phyloP scores from a whole-genome alignment of 2,888 invertebrate species.

The Aporophyla lueneburgensis region DNA sequence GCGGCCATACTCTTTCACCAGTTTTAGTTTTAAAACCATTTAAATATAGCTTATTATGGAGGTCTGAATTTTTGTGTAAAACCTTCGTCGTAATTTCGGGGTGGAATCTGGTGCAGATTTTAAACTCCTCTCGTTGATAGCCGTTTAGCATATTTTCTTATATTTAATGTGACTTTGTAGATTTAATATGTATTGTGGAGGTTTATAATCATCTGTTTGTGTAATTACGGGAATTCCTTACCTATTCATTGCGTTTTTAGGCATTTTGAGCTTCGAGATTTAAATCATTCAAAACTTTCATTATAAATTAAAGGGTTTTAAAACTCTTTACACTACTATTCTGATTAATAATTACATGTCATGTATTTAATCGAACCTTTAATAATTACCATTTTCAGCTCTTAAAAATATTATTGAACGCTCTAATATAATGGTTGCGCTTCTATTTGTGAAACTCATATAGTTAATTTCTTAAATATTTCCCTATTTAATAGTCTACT shows the following conservation, averaged over 20 bases:
- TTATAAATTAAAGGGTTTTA: background rate
- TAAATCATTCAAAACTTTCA: no score
- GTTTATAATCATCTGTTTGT: constrained; percentile 11
- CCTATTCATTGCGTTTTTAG: background rate
- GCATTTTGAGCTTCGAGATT: background rate
- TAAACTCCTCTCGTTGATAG: constrained; percentile 38
- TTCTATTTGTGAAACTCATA: background rate
- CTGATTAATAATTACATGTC: background rate
- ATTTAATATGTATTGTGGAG: constrained; percentile 50
- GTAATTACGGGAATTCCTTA: constrained; percentile 21
- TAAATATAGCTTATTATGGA: constrained; percentile 77
- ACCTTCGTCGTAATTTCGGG: constrained; percentile 69
- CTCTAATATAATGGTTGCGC: background rate
- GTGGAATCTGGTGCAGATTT: constrained; percentile 67
- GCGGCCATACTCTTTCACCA: constrained; percentile 50
- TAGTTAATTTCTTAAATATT: background rate
- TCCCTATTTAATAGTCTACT: background rate
- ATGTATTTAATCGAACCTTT: background rate
- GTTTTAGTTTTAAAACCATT: constrained; percentile 64
- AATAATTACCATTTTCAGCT: background rate
- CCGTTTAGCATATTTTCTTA: constrained; percentile 63
- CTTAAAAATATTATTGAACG: background rate
- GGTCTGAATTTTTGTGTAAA: constrained; percentile 74
- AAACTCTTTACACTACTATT: background rate
- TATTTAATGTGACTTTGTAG: constrained; percentile 52